Base-by-base conservation (phyloP, 2,888 invertebrate species). In the Nezara viridula region DNA sequence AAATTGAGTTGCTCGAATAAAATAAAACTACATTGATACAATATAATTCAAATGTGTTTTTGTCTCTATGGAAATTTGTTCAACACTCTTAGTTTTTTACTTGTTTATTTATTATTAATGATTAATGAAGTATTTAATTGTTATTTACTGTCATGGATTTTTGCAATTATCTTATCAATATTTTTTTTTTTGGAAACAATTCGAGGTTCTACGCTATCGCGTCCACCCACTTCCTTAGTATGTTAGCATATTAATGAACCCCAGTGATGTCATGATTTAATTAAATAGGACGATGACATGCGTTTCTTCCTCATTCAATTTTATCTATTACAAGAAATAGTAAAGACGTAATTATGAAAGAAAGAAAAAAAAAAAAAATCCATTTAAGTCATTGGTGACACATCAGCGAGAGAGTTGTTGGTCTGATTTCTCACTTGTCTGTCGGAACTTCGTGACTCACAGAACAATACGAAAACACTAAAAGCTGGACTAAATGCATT, bases 401-500 rank as follows among this genome's bases (percentile, higher is more conserved):
- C 66, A 73, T 73, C 37, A 73, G 66, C 7, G 32, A 73, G 37
- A 73, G 32, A 73, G 37, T 73, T 37, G 66, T 14, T n/a, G n/a
- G n/a, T 73, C 66, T n/a, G 37, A 32, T 73, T 73, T 73, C 66
- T 27, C 5, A 60, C 6, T 66, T 66, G 37, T 27, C 60, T 14
- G 37, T 73, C 66, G 66, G 32, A 73, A 73, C 32, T 32, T 32
- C 66, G 66, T 73, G 66, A 73, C 66, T 37, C 37, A 73, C 66
- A 73, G 66, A 19, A 73, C 66, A 73, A 73, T 73, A 73, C 66
- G 37, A 73, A 60, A 73, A 73, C 66, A 73, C 66, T 21, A 37
- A 60, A 73, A 27, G 66, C 66, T 6, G 37, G 37, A 73, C 37
- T 37, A 73, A 19, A 37, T 32, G 7, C 37, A 73, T 73, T 73